Conservation (phyloP, 2,888 invertebrate species). For the Athetis lepigone region DNA sequence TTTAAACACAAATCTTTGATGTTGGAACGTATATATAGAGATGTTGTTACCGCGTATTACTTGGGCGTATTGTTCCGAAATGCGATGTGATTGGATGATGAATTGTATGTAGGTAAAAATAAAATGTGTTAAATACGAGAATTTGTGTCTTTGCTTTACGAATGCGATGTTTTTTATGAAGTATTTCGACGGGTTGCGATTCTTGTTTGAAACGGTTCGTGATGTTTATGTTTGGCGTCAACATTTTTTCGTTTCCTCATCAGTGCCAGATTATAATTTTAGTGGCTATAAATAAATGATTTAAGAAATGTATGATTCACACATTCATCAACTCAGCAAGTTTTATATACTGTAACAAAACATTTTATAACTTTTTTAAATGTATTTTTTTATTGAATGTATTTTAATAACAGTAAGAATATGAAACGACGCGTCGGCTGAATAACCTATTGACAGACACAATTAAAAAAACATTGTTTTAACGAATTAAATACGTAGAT, state of each 20-base stretch:
- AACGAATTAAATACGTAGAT: too few relatives aligned
- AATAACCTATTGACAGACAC: too few relatives aligned
- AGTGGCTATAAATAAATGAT: constrained; percentile 7
- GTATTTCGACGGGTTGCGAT: constrained; percentile 21
- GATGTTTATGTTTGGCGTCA: constrained; percentile 34
- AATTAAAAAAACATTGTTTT: too few relatives aligned
- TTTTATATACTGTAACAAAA: neutral
- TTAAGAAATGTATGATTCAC: neutral
- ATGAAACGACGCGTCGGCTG: too few relatives aligned
- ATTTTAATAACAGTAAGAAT: too few relatives aligned
- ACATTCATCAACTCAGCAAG: neutral
- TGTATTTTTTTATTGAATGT: too few relatives aligned
- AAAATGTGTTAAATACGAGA: constrained; percentile 13
- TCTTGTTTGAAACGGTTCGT: constrained; percentile 30
- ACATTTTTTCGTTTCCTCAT: constrained; percentile 33
- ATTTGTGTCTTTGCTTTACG: constrained; percentile 26
- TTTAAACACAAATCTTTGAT: constrained; percentile 90
- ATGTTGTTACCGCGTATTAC: constrained; percentile 72
- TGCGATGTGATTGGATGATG: constrained; percentile 26
- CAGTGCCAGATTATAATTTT: constrained; percentile 34
- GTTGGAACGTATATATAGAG: constrained; percentile 80
- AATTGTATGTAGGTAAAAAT: constrained; percentile 30
- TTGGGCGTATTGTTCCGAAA: constrained; percentile 52
- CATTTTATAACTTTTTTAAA: too few relatives aligned
- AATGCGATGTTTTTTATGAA: constrained; percentile 28